Conservation (phyloP, 2,113 vertebrate species). For the Psittacula cyanocephala region DNA sequence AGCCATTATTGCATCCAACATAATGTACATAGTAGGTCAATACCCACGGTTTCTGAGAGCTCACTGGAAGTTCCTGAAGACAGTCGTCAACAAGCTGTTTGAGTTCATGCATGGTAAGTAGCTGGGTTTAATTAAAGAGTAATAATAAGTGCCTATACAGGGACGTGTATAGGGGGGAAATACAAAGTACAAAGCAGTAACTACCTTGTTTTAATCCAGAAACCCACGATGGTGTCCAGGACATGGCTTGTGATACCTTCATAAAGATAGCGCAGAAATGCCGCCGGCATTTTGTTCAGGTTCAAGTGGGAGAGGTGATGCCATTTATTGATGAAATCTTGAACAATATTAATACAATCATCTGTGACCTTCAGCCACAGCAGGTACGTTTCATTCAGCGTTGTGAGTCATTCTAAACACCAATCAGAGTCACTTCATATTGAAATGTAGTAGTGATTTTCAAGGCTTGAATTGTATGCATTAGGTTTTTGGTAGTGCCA, state of each 20-base stretch:
- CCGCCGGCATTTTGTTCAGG: slow-evolving; percentile 97
- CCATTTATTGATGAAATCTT: slow-evolving; percentile 98
- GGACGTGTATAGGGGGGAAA: rapidly evolving
- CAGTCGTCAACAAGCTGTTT: slow-evolving; percentile 98
- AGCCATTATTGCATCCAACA: slow-evolving; percentile 99
- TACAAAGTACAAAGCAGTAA: neutral
- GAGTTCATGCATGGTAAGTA: slow-evolving; percentile 98
- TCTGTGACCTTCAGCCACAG: slow-evolving; percentile 98
- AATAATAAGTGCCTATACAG: neutral
- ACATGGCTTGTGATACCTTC: slow-evolving; percentile 99
- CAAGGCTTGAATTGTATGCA: neutral
- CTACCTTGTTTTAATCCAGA: slow-evolving; percentile 75
- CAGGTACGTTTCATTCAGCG: slow-evolving; percentile 76
- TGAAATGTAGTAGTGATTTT: neutral
- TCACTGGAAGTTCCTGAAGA: slow-evolving; percentile 99
- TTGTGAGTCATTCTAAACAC: neutral
- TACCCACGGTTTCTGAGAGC: slow-evolving; percentile 97
- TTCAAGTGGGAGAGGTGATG: slow-evolving; percentile 99
- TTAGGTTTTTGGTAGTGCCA: neutral
- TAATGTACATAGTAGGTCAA: slow-evolving; percentile 99
- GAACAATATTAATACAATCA: slow-evolving; percentile 99
- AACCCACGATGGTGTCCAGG: slow-evolving; percentile 97
- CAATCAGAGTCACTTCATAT: neutral
- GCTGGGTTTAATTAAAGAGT: neutral
- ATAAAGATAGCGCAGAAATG: slow-evolving; percentile 99